phyloP scores from a whole-genome alignment of 2,113 vertebrate genomes.

The Petrocephalus microphthalmus region DNA sequence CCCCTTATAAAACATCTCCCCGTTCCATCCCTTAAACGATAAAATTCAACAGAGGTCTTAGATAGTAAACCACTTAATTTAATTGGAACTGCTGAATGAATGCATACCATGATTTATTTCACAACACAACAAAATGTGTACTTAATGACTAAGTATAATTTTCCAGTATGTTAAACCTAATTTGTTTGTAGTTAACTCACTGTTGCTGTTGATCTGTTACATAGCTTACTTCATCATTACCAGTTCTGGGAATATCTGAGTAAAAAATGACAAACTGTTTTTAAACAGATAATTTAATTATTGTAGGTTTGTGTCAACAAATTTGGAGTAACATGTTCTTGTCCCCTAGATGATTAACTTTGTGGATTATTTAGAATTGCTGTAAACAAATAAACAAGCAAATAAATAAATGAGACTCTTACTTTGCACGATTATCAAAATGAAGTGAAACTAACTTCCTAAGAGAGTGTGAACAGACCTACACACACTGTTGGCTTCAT shows the following conservation, averaged over 20 bases:
- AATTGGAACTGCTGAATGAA: not conserved
- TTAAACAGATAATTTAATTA: not conserved
- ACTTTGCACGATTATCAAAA: not conserved
- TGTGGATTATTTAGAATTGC: not conserved
- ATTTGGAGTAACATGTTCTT: not conserved
- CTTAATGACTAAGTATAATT: not conserved
- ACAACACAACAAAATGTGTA: not conserved
- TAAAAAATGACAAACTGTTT: not conserved
- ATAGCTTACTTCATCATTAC: not conserved
- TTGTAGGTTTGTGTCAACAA: not conserved
- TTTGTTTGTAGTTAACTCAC: not conserved
- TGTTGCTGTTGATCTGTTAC: not conserved
- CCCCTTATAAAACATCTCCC: too few relatives aligned
- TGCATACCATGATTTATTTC: not conserved
- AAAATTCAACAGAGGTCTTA: not conserved
- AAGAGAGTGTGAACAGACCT: not conserved
- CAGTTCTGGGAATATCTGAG: not conserved
- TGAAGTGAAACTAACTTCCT: not conserved
- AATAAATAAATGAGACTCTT: too few relatives aligned
- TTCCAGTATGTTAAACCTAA: not conserved
- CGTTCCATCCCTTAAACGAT: too few relatives aligned
- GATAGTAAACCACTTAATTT: not conserved
- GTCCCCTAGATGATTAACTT: not conserved
- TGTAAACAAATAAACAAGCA: not conserved
- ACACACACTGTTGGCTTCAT: not conserved